These are phyloP conservation scores for Neodon shergylaensis DNA, from an alignment of 2,113 vertebrate genomes.

Conservation along the genomic window DNA sequence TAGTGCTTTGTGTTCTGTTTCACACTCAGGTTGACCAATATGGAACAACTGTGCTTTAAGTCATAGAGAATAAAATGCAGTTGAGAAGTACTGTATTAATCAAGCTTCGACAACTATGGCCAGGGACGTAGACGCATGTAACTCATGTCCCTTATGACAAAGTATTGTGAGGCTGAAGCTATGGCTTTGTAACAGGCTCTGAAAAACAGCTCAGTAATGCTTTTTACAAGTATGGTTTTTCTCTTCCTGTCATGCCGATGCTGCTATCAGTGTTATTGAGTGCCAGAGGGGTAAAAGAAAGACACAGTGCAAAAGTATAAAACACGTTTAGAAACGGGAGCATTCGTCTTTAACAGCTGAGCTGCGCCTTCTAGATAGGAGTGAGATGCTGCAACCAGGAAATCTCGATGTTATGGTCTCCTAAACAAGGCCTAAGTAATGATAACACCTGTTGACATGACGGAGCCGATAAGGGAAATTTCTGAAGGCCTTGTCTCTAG, in stretches of 20 bases:
- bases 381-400: neutral
- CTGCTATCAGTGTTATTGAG: slow-evolving; percentile 23
- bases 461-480: neutral
- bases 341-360: no score
- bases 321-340: neutral
- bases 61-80: neutral
- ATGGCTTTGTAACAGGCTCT: slow-evolving; percentile 33
- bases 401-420: neutral
- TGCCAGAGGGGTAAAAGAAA: neutral
- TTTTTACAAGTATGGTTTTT: slow-evolving; percentile 37
- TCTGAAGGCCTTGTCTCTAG: neutral
- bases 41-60: slow-evolving; percentile 55
- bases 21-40: slow-evolving; percentile 23
- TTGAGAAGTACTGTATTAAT: neutral
- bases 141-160: slow-evolving; percentile 48
- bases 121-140: neutral
- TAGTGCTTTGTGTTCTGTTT: slow-evolving; percentile 29
- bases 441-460: neutral
- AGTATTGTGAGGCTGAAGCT: slow-evolving; percentile 38
- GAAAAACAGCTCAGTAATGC: slow-evolving; percentile 28
- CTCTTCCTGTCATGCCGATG: slow-evolving; percentile 13
- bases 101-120: slow-evolving; percentile 9
- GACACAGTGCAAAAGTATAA: neutral
- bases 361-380: neutral
- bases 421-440: neutral